Evolutionary conservation across 2,888 invertebrate genomes (phyloP), one percentile per base, ranked within the genome.

Genomic region (Ennomos fuscantarius): DNA sequence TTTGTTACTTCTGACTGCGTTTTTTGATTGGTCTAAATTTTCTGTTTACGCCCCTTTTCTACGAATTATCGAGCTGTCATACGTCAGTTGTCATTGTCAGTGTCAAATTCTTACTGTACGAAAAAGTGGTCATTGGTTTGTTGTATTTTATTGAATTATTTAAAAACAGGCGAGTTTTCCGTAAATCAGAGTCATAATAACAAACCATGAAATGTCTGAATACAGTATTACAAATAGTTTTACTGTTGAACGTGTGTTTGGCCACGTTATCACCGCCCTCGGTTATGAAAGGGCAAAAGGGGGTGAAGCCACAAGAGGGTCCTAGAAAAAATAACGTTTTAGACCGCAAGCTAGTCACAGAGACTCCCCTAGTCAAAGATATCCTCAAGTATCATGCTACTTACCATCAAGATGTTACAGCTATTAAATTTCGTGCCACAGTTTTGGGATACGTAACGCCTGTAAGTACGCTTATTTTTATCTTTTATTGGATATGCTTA

Each of bases 401-500:
- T 0, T 98, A 96, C 82, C 95, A 94, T 76, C 94, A 95, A 72
- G 94, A 96, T 50, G 95, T 95, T 3, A 86, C 93, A 10, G 76
- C 89, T 1, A 93, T 94, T 55, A 94, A 94, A 69, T 96, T 97
- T 74, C 92, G 94, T 62, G 95, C 95, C 44, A 92, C 95, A n/a
- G 95, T 96, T 11, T 88, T 99, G 61, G 99, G 97, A 55, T 99
- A 97, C 85, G 96, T 98, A 42, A 99, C 99, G 43, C 98, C 98
- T 57, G 98, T 89, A 76, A 80, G 86, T 79, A 56, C 43, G 15
- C 12, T 42, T 12, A 36, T 13, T 34, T 33, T 36, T 40, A 15
- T 34, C 11, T 34, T 36, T 13, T 11, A n/a, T n/a, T 11, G 5
- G 33, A 8, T 31, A 46, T 6, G 24, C 6, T 24, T 6, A 24